Base-by-base conservation (phyloP, 2,113 vertebrate genomes). In the Hirundichthys speculiger region DNA sequence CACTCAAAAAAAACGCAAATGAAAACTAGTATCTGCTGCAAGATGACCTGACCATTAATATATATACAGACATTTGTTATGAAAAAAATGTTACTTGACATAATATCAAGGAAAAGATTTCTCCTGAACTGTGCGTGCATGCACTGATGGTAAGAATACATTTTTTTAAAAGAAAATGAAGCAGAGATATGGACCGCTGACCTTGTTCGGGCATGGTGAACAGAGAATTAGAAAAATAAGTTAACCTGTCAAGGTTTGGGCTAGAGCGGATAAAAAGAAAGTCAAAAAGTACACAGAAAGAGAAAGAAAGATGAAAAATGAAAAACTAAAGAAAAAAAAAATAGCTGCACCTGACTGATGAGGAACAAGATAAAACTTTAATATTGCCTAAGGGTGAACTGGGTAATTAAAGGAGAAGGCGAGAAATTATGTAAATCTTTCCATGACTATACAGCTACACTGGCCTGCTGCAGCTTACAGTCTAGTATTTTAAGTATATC, bases 341-440 rank as follows among this genome's bases (percentile, higher is more conserved):
- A 68, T 30, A 62, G 41, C 25, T 18, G 14, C 13, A 54, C 15
- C 24, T 66, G 60, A 83, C 22, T 60, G 64, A 82, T 78, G 65
- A 73, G 59, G 55, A 50, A 22, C 22, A 54, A 25, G 30, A 64
- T 85, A 19, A 70, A 85, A 80, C 40, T 85, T 72, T 68, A 57
- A 85, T 72, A 66, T 53, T 1, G 54, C 76, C 55, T 38, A 27
- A 22, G 47, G 76, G 56, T 73, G 64, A 62, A 67, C 16, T 42
- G 22, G 61, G 43, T 73, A 58, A 70, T 61, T 42, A 63, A 79
- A 61, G 41, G 27, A 60, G 16, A 15, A 52, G 20, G 24, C 45
- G 63, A 64, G 24, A 47, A 73, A 41, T 69, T 20, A 69, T 71
- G 3, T 75, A 54, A 65, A 70, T 46, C 22, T 13, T 25, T 27